phyloP scores from a whole-genome alignment of 2,797 vertebrate genomes.

The Anguilla anguilla region DNA sequence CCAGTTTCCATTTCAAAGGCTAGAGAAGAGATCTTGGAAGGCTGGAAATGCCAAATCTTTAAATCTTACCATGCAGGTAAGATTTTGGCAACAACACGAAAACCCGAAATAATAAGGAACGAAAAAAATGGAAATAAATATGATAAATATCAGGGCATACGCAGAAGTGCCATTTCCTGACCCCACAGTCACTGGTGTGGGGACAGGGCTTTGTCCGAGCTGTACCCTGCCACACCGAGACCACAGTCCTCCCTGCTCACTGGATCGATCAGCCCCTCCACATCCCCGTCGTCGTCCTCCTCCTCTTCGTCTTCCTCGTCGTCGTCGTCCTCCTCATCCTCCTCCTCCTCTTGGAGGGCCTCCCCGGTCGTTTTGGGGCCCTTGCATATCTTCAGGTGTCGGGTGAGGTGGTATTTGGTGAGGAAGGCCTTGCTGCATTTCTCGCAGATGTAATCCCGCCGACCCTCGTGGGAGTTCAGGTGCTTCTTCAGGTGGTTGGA shows the following conservation, averaged over 20 bases:
- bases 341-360: conserved; percentile 74
- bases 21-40: conserved; percentile 1
- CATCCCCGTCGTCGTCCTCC: conserved; percentile 50
- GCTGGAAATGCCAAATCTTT: background rate
- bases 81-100: conserved; percentile 5
- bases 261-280: conserved; percentile 53
- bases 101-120: background rate
- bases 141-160: conserved; percentile 12
- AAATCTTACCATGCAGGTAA: background rate
- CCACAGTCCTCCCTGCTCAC: conserved; percentile 66
- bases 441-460: conserved; percentile 94
- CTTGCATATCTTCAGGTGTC: conserved; percentile 98
- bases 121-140: conserved; percentile 33
- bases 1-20: background rate
- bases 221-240: conserved; percentile 66
- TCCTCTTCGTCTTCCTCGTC: conserved; percentile 67
- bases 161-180: background rate
- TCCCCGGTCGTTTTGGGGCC: conserved; percentile 79
- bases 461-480: conserved; percentile 96
- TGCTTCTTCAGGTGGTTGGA: conserved; percentile 97
- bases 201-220: conserved; percentile 70
- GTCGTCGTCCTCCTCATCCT: conserved; percentile 73
- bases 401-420: conserved; percentile 97
- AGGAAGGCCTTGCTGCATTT: conserved; percentile 97
- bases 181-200: conserved; percentile 58